Evolutionary conservation across 2,888 invertebrate genomes (phyloP), one percentile per base, ranked within the genome.

Genomic region (Petrolisthes manimaculis): DNA sequence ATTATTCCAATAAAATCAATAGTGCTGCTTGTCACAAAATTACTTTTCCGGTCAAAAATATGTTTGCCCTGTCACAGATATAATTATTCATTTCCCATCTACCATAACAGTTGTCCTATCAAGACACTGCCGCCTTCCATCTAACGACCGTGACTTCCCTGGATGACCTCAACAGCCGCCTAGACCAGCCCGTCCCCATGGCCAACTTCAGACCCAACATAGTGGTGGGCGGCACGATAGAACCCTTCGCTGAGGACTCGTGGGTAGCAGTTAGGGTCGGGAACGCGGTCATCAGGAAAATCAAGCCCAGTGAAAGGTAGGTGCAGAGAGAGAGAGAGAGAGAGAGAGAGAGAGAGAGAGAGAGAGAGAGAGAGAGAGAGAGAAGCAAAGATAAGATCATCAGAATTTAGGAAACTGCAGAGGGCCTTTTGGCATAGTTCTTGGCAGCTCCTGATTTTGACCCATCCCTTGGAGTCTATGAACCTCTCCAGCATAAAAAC

Each of bases 291-390:
- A 37, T 89, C 56, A 80, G 89, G 74, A 89, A 69, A 21, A 24
- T 89, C 12, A 89, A 89, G 54, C 89, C 89, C 9, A 74, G 87
- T 82, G 84, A 89, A n/a, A 82, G 86, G 89, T 89, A 21, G 55
- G 84, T 84, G 12, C 37, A 12, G 61, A 37, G 37, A 37, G 37
- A 37, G 37, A 37, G 37, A 37, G 37, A 37, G 37, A 37, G 37
- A 37, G 37, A 37, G 37, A 37, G 37, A 37, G 37, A 37, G 37
- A 37, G 37, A 37, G 37, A 37, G 37, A 37, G 37, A 37, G 37
- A 37, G 37, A 37, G n/a, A n/a, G n/a, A n/a, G n/a, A n/a, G n/a
- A n/a, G n/a, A n/a, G n/a, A n/a, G n/a, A n/a, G n/a, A n/a, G n/a
- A n/a, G n/a, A n/a, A n/a, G 37, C 0, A 2, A 37, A 2, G n/a